Evolutionary conservation across 1,140 invertebrate species (phyloP).

Genomic region (Achatina immaculata): DNA sequence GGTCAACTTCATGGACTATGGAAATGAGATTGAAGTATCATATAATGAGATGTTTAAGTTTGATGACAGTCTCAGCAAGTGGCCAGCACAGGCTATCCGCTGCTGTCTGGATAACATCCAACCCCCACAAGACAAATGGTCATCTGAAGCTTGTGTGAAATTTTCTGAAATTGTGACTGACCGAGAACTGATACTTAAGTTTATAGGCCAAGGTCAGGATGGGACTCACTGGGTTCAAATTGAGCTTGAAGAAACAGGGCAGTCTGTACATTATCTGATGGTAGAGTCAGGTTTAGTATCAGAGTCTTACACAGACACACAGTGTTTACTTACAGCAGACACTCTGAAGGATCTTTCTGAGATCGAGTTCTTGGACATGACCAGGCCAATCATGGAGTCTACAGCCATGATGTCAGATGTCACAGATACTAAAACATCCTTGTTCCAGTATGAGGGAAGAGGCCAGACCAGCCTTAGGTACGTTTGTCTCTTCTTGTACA

Average conservation of each 20-base stretch:
- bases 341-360: slow-evolving; percentile 7
- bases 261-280: background rate
- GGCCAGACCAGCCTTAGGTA: no score
- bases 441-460: background rate
- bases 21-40: slow-evolving; percentile 6
- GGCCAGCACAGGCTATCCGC: slow-evolving; percentile 17
- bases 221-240: slow-evolving; percentile 5
- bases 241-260: background rate
- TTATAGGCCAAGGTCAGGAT: slow-evolving; percentile 23
- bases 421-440: background rate
- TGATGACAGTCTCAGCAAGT: background rate
- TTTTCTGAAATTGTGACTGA: slow-evolving; percentile 21
- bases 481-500: no score
- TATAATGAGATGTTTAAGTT: slow-evolving; percentile 16
- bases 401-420: slow-evolving; percentile 21
- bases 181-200: slow-evolving; percentile 16
- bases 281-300: background rate
- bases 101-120: slow-evolving; percentile 25
- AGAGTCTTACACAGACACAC: background rate
- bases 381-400: slow-evolving; percentile 33
- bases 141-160: background rate
- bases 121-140: slow-evolving; percentile 17
- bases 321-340: background rate
- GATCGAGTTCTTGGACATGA: slow-evolving; percentile 13
- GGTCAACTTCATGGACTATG: slow-evolving; percentile 32